Percentiles rank a stretch among this genome's conserved stretches.
phyloP scores from a whole-genome alignment of 2,888 invertebrate species.

The Hirtodrosophila confusa region DNA sequence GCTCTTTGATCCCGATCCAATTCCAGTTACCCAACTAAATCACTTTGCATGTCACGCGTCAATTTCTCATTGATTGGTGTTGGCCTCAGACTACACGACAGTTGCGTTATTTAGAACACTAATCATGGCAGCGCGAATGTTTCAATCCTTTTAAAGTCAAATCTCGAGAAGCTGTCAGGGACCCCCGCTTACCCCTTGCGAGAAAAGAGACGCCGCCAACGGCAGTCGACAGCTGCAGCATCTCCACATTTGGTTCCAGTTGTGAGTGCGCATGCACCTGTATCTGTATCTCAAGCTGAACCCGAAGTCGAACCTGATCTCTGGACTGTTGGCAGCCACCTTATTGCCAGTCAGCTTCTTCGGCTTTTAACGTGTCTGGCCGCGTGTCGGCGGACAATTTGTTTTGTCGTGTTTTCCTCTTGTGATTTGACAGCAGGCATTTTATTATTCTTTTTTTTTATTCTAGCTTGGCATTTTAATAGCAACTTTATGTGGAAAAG shows the following conservation, averaged over 20 bases:
- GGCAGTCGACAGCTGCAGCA: slow-evolving; percentile 50
- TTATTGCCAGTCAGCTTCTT: slow-evolving; percentile 34
- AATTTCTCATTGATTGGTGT: slow-evolving; percentile 60
- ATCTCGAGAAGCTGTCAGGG: slow-evolving; percentile 54
- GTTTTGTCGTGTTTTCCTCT: slow-evolving; percentile 63
- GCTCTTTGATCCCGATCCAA: slow-evolving; percentile 35
- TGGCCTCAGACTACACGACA: slow-evolving; percentile 45
- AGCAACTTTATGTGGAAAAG: slow-evolving; percentile 29
- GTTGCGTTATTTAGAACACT: slow-evolving; percentile 71
- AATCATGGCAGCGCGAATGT: slow-evolving; percentile 71
- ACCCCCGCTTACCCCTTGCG: background rate
- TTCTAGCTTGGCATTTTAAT: slow-evolving; percentile 36
- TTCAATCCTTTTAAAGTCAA: slow-evolving; percentile 62
- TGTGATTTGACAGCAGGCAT: slow-evolving; percentile 45
- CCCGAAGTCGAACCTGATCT: slow-evolving; percentile 51
- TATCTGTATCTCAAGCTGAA: slow-evolving; percentile 18
- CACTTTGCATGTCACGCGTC: slow-evolving; percentile 72
- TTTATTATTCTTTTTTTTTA: slow-evolving; percentile 5
- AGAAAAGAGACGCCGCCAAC: slow-evolving; percentile 54
- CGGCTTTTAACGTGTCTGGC: slow-evolving; percentile 46
- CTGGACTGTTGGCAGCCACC: background rate
- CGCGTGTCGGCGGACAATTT: slow-evolving; percentile 70
- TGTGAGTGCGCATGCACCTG: slow-evolving; percentile 20
- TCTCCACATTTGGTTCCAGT: slow-evolving; percentile 30
- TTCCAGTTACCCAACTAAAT: slow-evolving; percentile 29